Evolutionary conservation across 2,113 vertebrate species (phyloP).

Genomic region (Zeus faber): DNA sequence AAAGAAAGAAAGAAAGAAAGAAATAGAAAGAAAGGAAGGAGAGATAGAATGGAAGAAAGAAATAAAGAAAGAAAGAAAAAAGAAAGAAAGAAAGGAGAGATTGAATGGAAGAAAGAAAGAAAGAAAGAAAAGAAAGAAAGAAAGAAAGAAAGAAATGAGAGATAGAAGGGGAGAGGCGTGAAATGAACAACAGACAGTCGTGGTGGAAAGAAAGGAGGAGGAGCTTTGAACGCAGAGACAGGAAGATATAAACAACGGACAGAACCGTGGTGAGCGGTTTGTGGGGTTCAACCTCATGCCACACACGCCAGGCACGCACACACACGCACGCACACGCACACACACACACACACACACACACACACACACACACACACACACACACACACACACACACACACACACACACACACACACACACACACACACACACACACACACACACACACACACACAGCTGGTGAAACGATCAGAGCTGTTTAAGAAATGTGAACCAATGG

Average conservation of each 20-base stretch:
- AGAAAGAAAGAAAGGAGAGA: neutral
- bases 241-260: slow-evolving; percentile 8
- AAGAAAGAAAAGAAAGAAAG: no score
- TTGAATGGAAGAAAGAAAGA: neutral
- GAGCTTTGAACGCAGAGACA: slow-evolving; percentile 19
- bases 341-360: neutral
- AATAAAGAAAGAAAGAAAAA: neutral
- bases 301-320: neutral
- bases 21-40: neutral
- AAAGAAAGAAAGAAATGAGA: neutral
- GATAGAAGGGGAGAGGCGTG: neutral
- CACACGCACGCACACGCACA: neutral
- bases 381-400: neutral
- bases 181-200: slow-evolving; percentile 28
- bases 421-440: neutral
- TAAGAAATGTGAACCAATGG: slow-evolving; percentile 36
- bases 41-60: neutral
- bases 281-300: no score
- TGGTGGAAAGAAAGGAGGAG: neutral
- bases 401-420: slow-evolving; percentile 5
- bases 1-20: slow-evolving; percentile 6
- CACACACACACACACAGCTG: slow-evolving; percentile 1
- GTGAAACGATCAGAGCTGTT: slow-evolving; percentile 39
- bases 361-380: neutral
- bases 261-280: no score